Base-by-base conservation (phyloP, 1,140 invertebrate genomes). In the Tetragnatha versicolor region DNA sequence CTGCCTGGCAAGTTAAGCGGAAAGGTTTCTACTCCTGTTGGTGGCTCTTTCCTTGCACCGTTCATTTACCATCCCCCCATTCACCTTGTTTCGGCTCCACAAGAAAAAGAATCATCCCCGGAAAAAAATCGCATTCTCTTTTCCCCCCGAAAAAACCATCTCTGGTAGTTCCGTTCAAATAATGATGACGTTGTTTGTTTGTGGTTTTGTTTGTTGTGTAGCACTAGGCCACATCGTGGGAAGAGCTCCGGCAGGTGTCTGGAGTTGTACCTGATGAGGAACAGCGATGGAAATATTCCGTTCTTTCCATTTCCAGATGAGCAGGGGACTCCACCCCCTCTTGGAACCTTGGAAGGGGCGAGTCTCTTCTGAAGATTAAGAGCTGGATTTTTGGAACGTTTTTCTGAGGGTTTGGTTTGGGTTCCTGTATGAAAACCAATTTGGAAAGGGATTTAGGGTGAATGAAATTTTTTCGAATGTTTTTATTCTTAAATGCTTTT, bases 261-360 rank as follows among this genome's bases (percentile, higher is more conserved):
- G 20, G 55, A 35, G n/a, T n/a, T n/a, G n/a, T 58, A 58, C 55
- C 55, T 58, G 55, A 58, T 58, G 55, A 58, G 55, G 35, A 58
- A 33, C 55, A 20, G 20, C 20, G 17, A 25, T 22, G 27, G 49
- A 20, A 42, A 0, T 0, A 42, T 10, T 10, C 7, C 7, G 7
- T 10, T 10, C 17, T 10, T 10, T 10, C 7, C 17, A 17, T 42
- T 42, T 10, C 39, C 39, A 17, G 39, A 42, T 42, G 17, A 42
- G 17, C 9, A 58, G 35, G 33, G 35, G 35, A 33, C 31, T 22
- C 27, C 20, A 51, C 5, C 17, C 29, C 31, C 31, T 17, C 39
- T 17, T 33, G 55, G 35, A 58, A 58, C 35, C 35, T 27, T 27
- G 29, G 55, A 58, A 58, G 55, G 35, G 31, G 55, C 55, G 31